Evolutionary conservation across 2,888 invertebrate genomes (phyloP).

Genomic region (Belgica antarctica): DNA sequence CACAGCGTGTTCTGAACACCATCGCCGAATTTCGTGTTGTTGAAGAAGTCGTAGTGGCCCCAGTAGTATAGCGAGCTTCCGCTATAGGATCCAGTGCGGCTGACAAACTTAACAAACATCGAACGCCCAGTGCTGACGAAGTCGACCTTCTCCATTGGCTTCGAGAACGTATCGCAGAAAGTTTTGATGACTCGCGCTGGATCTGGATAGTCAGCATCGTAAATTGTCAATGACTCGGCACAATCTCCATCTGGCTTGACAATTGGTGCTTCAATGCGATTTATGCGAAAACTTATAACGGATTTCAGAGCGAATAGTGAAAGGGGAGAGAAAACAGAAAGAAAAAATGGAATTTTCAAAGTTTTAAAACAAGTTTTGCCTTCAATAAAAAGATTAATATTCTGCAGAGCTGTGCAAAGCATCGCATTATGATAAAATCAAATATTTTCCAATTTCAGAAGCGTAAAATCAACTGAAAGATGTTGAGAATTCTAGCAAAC

Average conservation of each 20-base stretch:
- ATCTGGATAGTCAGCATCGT: constrained; percentile 84
- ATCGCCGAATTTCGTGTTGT: constrained; percentile 82
- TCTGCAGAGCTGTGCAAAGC: constrained; percentile 1
- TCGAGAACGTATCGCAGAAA: constrained; percentile 90
- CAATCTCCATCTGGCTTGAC: constrained; percentile 83
- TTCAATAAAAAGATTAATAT: constrained; percentile 27
- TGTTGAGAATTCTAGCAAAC: not conserved
- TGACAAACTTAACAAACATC: constrained; percentile 83
- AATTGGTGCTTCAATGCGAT: constrained; percentile 85
- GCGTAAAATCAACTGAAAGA: not conserved
- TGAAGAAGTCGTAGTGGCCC: constrained; percentile 93
- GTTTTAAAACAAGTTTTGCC: constrained; percentile 4
- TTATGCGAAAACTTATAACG: constrained; percentile 72
- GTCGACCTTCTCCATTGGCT: constrained; percentile 90
- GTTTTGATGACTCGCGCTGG: constrained; percentile 89
- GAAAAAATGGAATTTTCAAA: constrained; percentile 47
- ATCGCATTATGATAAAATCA: constrained; percentile 13
- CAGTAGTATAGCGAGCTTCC: constrained; percentile 93
- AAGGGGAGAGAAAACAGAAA: constrained; percentile 44
- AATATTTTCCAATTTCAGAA: not conserved
- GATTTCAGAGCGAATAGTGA: not conserved
- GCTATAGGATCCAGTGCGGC: constrained; percentile 88
- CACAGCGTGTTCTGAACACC: constrained; percentile 77
- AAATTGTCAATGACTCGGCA: constrained; percentile 84
- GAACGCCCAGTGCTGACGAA: constrained; percentile 86